These are phyloP conservation scores for Agrotis clavis DNA, from an alignment of 2,888 invertebrate species.

Conservation along the genomic window DNA sequence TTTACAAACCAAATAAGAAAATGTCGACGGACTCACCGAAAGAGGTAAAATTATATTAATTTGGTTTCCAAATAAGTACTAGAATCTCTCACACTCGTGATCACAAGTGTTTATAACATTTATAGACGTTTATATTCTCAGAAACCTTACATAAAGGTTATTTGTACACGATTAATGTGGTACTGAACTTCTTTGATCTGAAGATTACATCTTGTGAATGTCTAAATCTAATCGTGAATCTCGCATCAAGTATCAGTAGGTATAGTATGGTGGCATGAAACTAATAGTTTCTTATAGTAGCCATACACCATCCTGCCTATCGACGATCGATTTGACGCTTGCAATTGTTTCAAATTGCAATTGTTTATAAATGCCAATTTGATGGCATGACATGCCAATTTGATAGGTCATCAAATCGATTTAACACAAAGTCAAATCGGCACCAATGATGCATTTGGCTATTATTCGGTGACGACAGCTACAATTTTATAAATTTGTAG, in stretches of 20 bases:
- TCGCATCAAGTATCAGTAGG: slow-evolving; percentile 11
- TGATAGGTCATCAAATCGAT: too few relatives aligned
- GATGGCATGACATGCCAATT: too few relatives aligned
- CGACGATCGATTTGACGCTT: too few relatives aligned
- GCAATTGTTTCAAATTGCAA: too few relatives aligned
- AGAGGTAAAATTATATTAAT: neutral
- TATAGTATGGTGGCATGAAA: neutral
- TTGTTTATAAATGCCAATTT: too few relatives aligned
- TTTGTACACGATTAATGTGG: slow-evolving; percentile 41
- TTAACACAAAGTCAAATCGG: too few relatives aligned
- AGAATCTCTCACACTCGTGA: neutral
- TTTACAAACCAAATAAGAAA: too few relatives aligned
- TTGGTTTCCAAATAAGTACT: neutral
- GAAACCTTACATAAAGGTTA: slow-evolving; percentile 54
- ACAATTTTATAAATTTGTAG: too few relatives aligned
- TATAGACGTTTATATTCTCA: slow-evolving; percentile 23
- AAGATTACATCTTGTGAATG: slow-evolving; percentile 48
- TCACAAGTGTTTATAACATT: slow-evolving; percentile 14
- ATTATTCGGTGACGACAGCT: too few relatives aligned
- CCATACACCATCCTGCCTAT: too few relatives aligned
- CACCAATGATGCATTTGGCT: too few relatives aligned
- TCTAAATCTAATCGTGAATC: slow-evolving; percentile 55
- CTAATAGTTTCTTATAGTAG: neutral
- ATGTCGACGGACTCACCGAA: neutral
- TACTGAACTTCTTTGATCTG: slow-evolving; percentile 39